Conservation (phyloP, 2,888 invertebrate genomes). For the Drosophila macrospina region DNA sequence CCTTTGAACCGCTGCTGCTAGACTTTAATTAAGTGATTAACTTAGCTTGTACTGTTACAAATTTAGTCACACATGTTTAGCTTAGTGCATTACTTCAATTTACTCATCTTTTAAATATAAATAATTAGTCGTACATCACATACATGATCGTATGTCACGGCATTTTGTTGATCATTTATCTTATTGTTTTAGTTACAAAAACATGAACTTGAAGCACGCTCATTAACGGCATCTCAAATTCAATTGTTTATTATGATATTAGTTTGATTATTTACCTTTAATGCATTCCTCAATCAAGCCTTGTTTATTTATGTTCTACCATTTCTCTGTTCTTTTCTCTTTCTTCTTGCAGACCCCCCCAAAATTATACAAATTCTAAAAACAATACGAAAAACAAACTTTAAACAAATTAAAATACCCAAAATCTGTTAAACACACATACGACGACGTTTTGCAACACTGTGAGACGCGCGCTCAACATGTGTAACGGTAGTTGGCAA, state of each 20-base stretch:
- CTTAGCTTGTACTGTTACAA: constrained; percentile 14
- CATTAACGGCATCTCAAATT: constrained; percentile 31
- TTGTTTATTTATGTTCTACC: constrained; percentile 77
- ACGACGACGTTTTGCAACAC: constrained; percentile 43
- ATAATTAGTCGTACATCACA: constrained; percentile 16
- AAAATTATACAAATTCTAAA: constrained; percentile 14
- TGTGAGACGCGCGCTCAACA: constrained; percentile 53
- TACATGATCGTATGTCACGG: constrained; percentile 4
- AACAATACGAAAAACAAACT: constrained; percentile 4
- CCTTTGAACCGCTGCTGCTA: not conserved
- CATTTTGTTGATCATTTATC: no score
- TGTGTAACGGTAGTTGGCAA: constrained; percentile 54
- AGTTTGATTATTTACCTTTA: constrained; percentile 11
- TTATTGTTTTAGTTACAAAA: not conserved
- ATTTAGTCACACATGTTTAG: constrained; percentile 11
- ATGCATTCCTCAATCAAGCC: constrained; percentile 41
- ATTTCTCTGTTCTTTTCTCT: constrained; percentile 69
- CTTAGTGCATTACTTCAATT: constrained; percentile 25
- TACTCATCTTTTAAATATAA: constrained; percentile 5
- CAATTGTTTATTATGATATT: constrained; percentile 2
- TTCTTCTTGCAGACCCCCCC: constrained; percentile 75
- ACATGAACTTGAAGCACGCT: constrained; percentile 32
- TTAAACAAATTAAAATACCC: not conserved
- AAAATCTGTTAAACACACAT: not conserved
- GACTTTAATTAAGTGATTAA: constrained; percentile 9